Percentiles rank a stretch among this genome's conserved stretches.
phyloP scores from a whole-genome alignment of 2,888 invertebrate genomes.

The Nycteola revayana region DNA sequence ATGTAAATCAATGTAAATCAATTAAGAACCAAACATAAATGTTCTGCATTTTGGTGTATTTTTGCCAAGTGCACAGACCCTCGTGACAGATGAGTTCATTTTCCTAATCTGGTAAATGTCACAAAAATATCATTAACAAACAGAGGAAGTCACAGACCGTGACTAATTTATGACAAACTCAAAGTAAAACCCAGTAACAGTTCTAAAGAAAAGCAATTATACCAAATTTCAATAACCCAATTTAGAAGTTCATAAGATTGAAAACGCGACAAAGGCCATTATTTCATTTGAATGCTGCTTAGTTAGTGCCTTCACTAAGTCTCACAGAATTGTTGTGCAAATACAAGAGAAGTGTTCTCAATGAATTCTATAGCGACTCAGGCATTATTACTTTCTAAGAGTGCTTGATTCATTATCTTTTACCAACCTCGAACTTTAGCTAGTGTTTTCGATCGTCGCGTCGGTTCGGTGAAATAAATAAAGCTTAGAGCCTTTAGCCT shows the following conservation, averaged over 20 bases:
- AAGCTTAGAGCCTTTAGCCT: no score
- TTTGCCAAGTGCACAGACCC: no score
- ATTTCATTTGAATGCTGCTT: constrained; percentile 35
- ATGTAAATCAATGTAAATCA: no score
- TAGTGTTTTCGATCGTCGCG: constrained; percentile 28
- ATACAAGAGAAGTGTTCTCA: constrained; percentile 39
- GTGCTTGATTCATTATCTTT: constrained; percentile 49
- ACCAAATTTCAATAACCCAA: constrained; percentile 14
- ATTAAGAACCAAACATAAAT: no score
- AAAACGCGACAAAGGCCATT: constrained; percentile 39
- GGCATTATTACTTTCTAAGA: constrained; percentile 49
- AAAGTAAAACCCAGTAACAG: neutral
- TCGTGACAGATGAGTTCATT: no score
- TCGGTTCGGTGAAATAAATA: no score
- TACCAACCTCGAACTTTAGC: constrained; percentile 21
- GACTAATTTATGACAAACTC: no score
- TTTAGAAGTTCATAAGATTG: constrained; percentile 35
- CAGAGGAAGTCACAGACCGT: no score
- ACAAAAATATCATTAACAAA: no score
- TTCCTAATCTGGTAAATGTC: no score
- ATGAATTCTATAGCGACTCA: constrained; percentile 40
- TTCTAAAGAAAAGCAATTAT: constrained; percentile 7
- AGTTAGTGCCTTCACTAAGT: constrained; percentile 25
- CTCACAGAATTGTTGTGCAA: constrained; percentile 48
- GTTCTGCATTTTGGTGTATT: no score